These are phyloP conservation scores for Amphipoea oculea DNA, from an alignment of 2,888 invertebrate genomes.

Conservation along the genomic window DNA sequence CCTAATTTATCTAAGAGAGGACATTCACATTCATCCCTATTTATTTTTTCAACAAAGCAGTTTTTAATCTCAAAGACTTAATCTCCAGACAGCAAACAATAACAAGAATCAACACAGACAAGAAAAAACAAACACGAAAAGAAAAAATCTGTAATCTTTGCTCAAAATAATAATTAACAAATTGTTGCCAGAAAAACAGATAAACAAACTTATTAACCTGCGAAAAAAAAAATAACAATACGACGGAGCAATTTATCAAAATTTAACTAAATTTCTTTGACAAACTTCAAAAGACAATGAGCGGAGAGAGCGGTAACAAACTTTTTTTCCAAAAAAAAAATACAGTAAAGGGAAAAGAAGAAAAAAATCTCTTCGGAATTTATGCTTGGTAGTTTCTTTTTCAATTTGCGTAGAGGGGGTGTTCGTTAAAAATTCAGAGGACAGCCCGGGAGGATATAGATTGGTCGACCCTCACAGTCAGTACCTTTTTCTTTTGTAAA, in stretches of 20 bases:
- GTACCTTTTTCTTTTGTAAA: slow-evolving; percentile 50
- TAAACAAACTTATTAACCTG: slow-evolving; percentile 60
- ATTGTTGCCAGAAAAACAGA: slow-evolving; percentile 48
- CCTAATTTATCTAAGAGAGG: background rate
- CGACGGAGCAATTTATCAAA: slow-evolving; percentile 69
- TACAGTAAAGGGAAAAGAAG: slow-evolving; percentile 40
- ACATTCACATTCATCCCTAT: background rate
- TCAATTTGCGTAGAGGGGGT: slow-evolving; percentile 78
- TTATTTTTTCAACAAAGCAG: background rate
- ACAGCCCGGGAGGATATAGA: slow-evolving; percentile 64
- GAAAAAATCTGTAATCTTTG: slow-evolving; percentile 26
- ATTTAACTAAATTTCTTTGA: slow-evolving; percentile 75
- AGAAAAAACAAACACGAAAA: slow-evolving; percentile 25
- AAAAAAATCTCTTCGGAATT: slow-evolving; percentile 78
- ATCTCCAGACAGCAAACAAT: slow-evolving; percentile 30
- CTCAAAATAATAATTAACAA: slow-evolving; percentile 55
- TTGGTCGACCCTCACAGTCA: slow-evolving; percentile 54
- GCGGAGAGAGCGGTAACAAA: slow-evolving; percentile 46
- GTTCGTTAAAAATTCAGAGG: slow-evolving; percentile 85
- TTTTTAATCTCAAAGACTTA: slow-evolving; percentile 1
- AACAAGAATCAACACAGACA: slow-evolving; percentile 6
- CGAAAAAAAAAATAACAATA: slow-evolving; percentile 42
- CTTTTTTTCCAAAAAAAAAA: slow-evolving; percentile 38
- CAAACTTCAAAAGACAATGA: slow-evolving; percentile 72
- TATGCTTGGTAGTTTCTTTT: slow-evolving; percentile 82